Evolutionary conservation across 2,888 invertebrate genomes (phyloP).

Genomic region (Sclerodermus sp.): DNA sequence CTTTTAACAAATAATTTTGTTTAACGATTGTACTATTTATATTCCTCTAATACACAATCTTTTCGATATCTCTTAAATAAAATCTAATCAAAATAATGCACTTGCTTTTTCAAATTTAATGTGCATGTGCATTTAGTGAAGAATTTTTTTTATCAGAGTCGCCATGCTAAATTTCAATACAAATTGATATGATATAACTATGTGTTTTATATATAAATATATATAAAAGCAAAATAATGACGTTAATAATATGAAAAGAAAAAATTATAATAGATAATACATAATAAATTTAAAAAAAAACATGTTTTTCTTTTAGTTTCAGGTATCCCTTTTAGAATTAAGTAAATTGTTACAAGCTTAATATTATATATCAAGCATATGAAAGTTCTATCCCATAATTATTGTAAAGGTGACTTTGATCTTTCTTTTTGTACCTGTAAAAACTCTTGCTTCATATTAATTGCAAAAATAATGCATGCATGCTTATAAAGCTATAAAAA

Average conservation of each 20-base stretch:
- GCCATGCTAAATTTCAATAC: conserved; percentile 37
- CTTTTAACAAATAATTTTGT: too few species aligned
- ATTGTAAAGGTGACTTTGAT: too few species aligned
- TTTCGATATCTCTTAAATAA: too few species aligned
- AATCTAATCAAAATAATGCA: conserved; percentile 19
- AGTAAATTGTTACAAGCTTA: background rate
- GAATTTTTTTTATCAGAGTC: conserved; percentile 30
- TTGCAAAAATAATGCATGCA: background rate
- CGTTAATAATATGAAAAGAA: conserved; percentile 39
- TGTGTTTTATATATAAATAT: conserved; percentile 48
- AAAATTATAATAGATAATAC: conserved; percentile 53
- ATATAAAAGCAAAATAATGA: conserved; percentile 38
- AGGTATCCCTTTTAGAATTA: background rate
- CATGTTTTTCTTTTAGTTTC: conserved; percentile 36
- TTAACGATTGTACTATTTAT: too few species aligned
- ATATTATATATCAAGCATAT: background rate
- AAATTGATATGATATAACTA: conserved; percentile 44
- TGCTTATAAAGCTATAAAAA: background rate
- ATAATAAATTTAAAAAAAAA: conserved; percentile 44
- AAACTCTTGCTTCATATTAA: conserved; percentile 3
- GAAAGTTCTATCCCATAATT: too few species aligned
- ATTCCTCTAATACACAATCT: too few species aligned
- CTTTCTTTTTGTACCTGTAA: too few species aligned
- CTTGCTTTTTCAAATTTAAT: conserved; percentile 27
- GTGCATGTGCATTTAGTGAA: conserved; percentile 32